These are phyloP conservation scores for Anser cygnoides DNA, from an alignment of 2,113 vertebrate species.

Conservation along the genomic window DNA sequence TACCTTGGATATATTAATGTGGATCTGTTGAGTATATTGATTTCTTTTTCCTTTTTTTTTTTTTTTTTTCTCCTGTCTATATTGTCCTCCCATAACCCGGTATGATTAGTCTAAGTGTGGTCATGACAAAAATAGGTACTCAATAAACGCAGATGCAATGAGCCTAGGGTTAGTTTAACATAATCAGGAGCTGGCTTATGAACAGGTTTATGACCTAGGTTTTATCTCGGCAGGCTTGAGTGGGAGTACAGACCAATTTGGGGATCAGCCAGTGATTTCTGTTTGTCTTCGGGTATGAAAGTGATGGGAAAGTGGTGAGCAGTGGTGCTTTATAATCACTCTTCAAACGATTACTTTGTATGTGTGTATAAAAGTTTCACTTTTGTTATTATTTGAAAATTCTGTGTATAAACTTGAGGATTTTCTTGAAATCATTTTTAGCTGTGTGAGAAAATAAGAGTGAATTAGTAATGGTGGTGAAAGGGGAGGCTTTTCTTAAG, in stretches of 20 bases:
- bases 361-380: conserved; percentile 6
- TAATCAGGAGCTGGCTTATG: background rate
- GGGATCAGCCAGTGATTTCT: background rate
- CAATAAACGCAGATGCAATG: background rate
- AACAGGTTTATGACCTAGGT: background rate
- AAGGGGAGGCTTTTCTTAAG: background rate
- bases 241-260: background rate
- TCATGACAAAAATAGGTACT: conserved; percentile 1
- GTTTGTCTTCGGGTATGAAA: background rate
- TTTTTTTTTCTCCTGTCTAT: background rate
- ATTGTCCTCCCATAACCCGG: conserved; percentile 3
- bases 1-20: background rate
- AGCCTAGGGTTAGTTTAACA: background rate
- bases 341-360: background rate
- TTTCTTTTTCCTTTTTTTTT: background rate
- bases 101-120: background rate
- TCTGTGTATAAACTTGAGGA: conserved; percentile 31
- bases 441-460: background rate
- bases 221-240: background rate
- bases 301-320: background rate
- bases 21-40: background rate
- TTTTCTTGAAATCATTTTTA: conserved; percentile 22
- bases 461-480: background rate
- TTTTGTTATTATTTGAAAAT: conserved; percentile 52
- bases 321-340: background rate